phyloP scores from a whole-genome alignment of 2,113 vertebrate species.

The Chitala chitala region DNA sequence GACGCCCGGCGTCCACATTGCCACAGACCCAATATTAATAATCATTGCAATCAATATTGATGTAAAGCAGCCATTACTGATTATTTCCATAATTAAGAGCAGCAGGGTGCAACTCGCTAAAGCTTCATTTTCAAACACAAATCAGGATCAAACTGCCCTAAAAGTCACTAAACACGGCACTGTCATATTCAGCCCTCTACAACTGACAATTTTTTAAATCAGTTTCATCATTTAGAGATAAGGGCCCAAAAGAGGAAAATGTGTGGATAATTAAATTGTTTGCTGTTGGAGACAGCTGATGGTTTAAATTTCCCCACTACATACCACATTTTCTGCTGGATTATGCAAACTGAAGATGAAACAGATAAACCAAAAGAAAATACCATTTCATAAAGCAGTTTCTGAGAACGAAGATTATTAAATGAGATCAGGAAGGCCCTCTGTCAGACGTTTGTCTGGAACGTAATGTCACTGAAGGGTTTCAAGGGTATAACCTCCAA shows the following conservation, averaged over 20 bases:
- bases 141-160: conserved; percentile 28
- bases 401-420: conserved; percentile 46
- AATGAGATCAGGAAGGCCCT: conserved; percentile 45
- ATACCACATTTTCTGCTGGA: conserved; percentile 20
- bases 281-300: not conserved
- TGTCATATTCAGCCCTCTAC: not conserved
- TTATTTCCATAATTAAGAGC: conserved; percentile 55
- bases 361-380: conserved; percentile 20
- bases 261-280: not conserved
- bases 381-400: conserved; percentile 54
- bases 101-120: conserved; percentile 47
- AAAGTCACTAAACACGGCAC: not conserved
- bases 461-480: conserved; percentile 16
- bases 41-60: conserved; percentile 58
- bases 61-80: conserved; percentile 55
- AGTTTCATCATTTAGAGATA: not conserved
- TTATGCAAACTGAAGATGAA: conserved; percentile 12
- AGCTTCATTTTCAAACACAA: conserved; percentile 44
- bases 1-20: conserved; percentile 31
- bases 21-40: conserved; percentile 51
- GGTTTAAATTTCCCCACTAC: not conserved
- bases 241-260: not conserved
- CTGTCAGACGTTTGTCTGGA: conserved; percentile 47
- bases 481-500: not conserved
- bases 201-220: too few relatives aligned